Base-by-base conservation (phyloP, 1,140 invertebrate species). In the Monochamus saltuarius region DNA sequence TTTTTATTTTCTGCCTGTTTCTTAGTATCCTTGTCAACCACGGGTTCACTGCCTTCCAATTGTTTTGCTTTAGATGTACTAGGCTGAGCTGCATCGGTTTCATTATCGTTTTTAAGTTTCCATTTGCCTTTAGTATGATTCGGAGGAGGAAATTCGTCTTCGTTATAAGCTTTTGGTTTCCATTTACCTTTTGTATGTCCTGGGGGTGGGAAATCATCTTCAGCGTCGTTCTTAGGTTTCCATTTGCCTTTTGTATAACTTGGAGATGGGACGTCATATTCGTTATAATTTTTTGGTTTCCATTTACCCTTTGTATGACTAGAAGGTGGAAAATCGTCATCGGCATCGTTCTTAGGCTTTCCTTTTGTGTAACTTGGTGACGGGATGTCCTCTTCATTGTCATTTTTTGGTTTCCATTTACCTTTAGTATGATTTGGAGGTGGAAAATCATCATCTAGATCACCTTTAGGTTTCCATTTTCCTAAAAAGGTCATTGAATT, bases 191-290 rank as follows among this genome's bases (percentile, higher is more conserved):
- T 47, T 13, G 47, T 61, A 39, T 65, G 35, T 37, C 55, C 29
- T 38, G 62, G 64, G 1, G 61, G 61, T 39, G 53, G 57, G 75
- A 81, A 83, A 68, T 84, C 83, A 7, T 82, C 79, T 50, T 80
- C 79, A 7, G 79, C 82, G 6, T 75, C 49, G 19, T 47, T 55
- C 35, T 53, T 37, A 4, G 61, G 64, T 56, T 65, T 80, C 86
- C 89, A 90, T 75, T 91, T 91, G 2, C 88, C 88, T 49, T 87
- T 87, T 0, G 87, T 90, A 65, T 89, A 84, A 39, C 81, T 80
- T 6, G 82, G 78, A 19, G 86, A 85, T 60, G 81, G 80, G n/a
- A 78, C 62, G n/a, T 17, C 39, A 3, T 39, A 22, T 46, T 61
- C 62, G 39, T 49, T 51, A 19, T 34, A n/a, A n/a, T 36, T 36